These are phyloP conservation scores for Andrena camellia DNA, from an alignment of 2,888 invertebrate species.

Conservation along the genomic window DNA sequence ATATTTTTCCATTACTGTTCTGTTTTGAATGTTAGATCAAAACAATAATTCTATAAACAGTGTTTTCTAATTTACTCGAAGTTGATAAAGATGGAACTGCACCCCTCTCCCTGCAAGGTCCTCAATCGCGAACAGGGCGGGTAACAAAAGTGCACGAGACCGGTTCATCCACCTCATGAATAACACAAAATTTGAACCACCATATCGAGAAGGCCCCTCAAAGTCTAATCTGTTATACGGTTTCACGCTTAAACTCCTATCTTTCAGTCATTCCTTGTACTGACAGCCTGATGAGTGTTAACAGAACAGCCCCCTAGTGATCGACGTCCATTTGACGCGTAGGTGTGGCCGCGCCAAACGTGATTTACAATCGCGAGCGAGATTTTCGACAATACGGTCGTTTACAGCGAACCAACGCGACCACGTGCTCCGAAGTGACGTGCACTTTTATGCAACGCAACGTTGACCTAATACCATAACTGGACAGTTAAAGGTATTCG, in stretches of 20 bases:
- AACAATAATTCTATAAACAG: no score
- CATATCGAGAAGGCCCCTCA: slow-evolving; percentile 75
- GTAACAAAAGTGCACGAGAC: background rate
- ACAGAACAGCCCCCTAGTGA: slow-evolving; percentile 59
- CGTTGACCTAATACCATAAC: slow-evolving; percentile 23
- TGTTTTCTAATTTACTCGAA: no score
- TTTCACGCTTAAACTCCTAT: slow-evolving; percentile 53
- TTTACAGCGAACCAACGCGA: slow-evolving; percentile 15
- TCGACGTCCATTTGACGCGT: slow-evolving; percentile 41
- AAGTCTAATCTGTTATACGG: slow-evolving; percentile 70
- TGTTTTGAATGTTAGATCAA: no score
- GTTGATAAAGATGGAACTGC: no score
- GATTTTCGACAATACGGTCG: slow-evolving; percentile 44
- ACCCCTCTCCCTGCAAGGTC: no score
- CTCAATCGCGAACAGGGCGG: no score
- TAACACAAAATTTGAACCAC: slow-evolving; percentile 1
- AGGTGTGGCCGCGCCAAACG: slow-evolving; percentile 22
- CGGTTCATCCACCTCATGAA: background rate
- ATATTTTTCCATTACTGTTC: no score
- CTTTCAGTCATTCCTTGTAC: slow-evolving; percentile 68
- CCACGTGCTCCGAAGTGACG: background rate
- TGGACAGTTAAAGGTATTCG: slow-evolving; percentile 31
- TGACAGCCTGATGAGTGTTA: slow-evolving; percentile 73
- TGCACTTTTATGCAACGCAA: slow-evolving; percentile 4
- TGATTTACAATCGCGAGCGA: slow-evolving; percentile 52